These are phyloP conservation scores for Odontesthes bonariensis DNA, from an alignment of 2,113 vertebrate genomes.

Conservation along the genomic window DNA sequence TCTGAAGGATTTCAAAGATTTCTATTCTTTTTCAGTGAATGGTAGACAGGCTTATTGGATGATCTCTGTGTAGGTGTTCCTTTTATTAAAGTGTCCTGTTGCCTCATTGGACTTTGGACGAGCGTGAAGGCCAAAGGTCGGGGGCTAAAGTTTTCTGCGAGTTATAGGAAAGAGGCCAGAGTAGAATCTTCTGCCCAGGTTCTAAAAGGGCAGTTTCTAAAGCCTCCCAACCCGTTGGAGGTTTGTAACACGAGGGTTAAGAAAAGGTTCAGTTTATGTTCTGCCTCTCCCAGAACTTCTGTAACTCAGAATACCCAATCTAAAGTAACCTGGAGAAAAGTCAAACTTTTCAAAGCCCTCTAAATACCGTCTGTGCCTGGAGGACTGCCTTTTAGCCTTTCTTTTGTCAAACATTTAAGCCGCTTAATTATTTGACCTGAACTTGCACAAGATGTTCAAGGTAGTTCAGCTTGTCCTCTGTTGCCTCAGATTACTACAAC, in stretches of 20 bases:
- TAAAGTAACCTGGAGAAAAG: conserved; percentile 42
- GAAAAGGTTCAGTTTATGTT: conserved; percentile 17
- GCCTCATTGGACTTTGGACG: conserved; percentile 73
- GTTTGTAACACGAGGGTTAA: conserved; percentile 26
- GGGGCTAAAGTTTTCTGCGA: conserved; percentile 55
- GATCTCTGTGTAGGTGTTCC: conserved; percentile 57
- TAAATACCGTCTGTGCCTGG: conserved; percentile 68
- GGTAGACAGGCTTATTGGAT: conserved; percentile 27
- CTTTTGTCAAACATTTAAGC: conserved; percentile 78
- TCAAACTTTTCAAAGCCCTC: conserved; percentile 64
- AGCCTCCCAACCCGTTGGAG: conserved; percentile 38
- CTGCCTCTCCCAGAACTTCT: conserved; percentile 11
- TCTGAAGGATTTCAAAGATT: conserved; percentile 42
- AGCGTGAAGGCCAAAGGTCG: conserved; percentile 71
- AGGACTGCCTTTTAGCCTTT: conserved; percentile 70
- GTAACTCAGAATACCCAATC: conserved; percentile 19
- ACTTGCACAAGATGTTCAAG: conserved; percentile 75
- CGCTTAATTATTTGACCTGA: conserved; percentile 82
- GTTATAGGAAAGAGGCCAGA: conserved; percentile 60
- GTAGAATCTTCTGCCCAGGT: conserved; percentile 60
- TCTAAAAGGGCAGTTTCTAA: conserved; percentile 50
- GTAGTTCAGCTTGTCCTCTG: conserved; percentile 71
- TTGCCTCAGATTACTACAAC: conserved; percentile 66
- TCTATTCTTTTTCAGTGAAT: conserved; percentile 24
- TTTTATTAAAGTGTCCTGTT: conserved; percentile 64